Evolutionary conservation across 2,888 invertebrate genomes (phyloP).

Genomic region (Chorisops tibialis): DNA sequence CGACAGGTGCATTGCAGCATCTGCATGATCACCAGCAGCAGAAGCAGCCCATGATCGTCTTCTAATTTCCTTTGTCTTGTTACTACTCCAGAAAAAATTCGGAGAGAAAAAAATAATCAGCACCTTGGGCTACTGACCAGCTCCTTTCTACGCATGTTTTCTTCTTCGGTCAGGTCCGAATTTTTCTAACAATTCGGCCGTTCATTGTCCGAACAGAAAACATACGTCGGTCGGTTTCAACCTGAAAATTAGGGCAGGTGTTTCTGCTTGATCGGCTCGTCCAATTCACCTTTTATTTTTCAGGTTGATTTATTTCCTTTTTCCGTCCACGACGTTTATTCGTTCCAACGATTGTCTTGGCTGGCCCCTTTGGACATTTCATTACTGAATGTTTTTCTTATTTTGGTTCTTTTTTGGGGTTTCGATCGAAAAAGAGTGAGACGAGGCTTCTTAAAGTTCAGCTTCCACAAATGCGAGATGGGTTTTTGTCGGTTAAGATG

Average conservation of each 20-base stretch:
- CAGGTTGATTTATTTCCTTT: conserved; percentile 22
- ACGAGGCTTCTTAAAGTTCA: neutral
- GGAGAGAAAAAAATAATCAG: conserved; percentile 17
- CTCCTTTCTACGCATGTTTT: neutral
- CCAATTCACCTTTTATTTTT: conserved; percentile 15
- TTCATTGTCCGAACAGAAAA: neutral
- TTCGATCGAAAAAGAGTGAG: neutral
- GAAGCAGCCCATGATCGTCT: conserved; percentile 10
- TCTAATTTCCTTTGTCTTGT: no score
- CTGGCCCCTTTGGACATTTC: neutral
- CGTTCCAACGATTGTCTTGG: neutral
- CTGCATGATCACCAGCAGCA: conserved; percentile 20
- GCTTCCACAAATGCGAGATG: neutral
- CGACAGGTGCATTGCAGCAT: conserved; percentile 20
- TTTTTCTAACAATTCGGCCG: neutral
- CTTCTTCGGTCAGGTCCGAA: neutral
- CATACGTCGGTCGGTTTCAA: neutral
- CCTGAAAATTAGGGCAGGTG: conserved; percentile 32
- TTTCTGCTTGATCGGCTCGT: conserved; percentile 32
- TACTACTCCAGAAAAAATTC: no score
- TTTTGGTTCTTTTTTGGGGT: conserved; percentile 1
- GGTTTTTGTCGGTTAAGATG: conserved; percentile 18
- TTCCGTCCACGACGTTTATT: neutral
- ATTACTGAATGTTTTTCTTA: neutral
- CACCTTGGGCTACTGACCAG: conserved; percentile 5